phyloP scores from a whole-genome alignment of 1,140 invertebrate genomes.

The Drosophila quadrilineata region DNA sequence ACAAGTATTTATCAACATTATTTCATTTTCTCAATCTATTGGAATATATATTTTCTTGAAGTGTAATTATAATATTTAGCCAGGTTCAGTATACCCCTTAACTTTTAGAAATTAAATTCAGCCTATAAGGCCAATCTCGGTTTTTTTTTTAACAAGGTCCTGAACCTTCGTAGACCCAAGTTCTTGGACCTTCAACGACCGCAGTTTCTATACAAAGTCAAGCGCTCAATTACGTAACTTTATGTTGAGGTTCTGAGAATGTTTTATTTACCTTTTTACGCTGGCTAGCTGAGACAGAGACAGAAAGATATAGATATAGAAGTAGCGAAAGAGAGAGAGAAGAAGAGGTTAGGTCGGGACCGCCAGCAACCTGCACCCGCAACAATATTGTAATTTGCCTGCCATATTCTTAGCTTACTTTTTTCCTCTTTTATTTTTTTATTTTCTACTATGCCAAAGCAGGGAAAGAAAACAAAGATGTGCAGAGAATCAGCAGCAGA shows the following conservation, averaged over 20 bases:
- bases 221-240: slow-evolving; percentile 58
- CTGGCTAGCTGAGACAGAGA: background rate
- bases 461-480: slow-evolving; percentile 55
- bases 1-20: too few species aligned
- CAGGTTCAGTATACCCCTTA: too few species aligned
- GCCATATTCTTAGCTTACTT: slow-evolving; percentile 5
- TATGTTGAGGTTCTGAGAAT: slow-evolving; percentile 36
- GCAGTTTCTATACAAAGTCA: slow-evolving; percentile 38
- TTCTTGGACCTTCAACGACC: slow-evolving; percentile 18
- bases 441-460: slow-evolving; percentile 16
- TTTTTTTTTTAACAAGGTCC: too few species aligned
- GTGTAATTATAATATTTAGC: too few species aligned
- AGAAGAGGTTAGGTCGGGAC: background rate
- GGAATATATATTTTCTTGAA: too few species aligned
- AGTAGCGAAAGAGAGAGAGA: background rate
- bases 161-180: slow-evolving; percentile 4
- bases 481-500: too few species aligned
- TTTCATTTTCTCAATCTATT: too few species aligned
- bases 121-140: too few species aligned
- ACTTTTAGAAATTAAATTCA: too few species aligned
- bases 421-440: background rate
- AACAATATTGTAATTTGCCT: slow-evolving; percentile 65
- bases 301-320: background rate
- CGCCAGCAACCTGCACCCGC: too few species aligned
- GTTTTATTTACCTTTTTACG: slow-evolving; percentile 64